Evolutionary conservation across 2,888 invertebrate genomes (phyloP).

Genomic region (Dynastes maya): DNA sequence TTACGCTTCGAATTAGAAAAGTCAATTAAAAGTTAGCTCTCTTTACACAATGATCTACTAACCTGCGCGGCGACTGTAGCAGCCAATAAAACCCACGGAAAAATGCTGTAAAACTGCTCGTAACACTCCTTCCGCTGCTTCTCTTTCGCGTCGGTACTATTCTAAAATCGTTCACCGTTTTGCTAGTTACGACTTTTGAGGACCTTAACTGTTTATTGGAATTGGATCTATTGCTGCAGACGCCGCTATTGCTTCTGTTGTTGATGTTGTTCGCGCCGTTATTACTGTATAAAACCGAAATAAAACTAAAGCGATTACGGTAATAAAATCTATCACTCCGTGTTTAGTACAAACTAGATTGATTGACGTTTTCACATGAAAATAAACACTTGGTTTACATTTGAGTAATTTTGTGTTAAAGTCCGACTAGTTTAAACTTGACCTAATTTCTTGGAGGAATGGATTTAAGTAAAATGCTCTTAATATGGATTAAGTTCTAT

Average conservation of each 20-base stretch:
- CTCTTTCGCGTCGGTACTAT: not conserved
- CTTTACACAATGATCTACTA: constrained; percentile 27
- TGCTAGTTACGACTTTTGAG: too few relatives aligned
- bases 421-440: too few relatives aligned
- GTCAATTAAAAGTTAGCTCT: constrained; percentile 58
- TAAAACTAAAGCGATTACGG: constrained; percentile 11
- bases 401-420: too few relatives aligned
- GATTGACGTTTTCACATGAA: not conserved
- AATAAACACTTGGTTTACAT: not conserved
- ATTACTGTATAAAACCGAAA: constrained; percentile 3
- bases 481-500: too few relatives aligned
- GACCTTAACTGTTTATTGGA: too few relatives aligned
- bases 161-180: too few relatives aligned
- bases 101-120: constrained; percentile 29
- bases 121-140: constrained; percentile 26
- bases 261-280: too few relatives aligned
- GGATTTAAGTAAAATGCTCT: too few relatives aligned
- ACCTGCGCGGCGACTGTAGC: not conserved
- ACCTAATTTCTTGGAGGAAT: too few relatives aligned
- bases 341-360: not conserved
- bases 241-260: too few relatives aligned
- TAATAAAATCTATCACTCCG: not conserved
- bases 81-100: constrained; percentile 23
- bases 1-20: constrained; percentile 56
- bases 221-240: too few relatives aligned